Percentiles rank a stretch among this genome's conserved stretches.
These are phyloP conservation scores for Stichopus horrens DNA, from an alignment of 53 echinoderm and acorn worm genomes.

Conservation along the genomic window DNA sequence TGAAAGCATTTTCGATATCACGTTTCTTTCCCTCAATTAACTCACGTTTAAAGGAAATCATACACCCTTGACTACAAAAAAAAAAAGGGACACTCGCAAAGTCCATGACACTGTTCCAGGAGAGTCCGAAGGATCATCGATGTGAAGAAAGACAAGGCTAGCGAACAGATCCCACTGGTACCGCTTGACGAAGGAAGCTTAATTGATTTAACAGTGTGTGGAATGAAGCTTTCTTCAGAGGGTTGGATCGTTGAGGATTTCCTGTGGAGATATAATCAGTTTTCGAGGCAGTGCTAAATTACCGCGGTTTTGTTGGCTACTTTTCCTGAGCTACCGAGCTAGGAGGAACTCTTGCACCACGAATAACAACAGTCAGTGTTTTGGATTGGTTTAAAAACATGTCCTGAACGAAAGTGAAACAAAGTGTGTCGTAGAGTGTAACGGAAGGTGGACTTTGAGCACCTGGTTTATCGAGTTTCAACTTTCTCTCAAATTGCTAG, in stretches of 20 bases:
- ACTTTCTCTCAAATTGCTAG: too few species aligned
- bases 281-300: constrained; percentile 6
- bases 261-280: constrained; percentile 25
- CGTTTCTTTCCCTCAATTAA: background rate
- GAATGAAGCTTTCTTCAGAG: background rate
- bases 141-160: background rate
- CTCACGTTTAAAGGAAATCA: background rate
- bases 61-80: background rate
- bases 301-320: constrained; percentile 15
- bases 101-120: background rate
- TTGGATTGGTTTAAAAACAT: background rate
- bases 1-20: background rate
- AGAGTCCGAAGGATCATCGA: background rate
- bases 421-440: too few species aligned
- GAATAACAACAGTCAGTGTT: background rate
- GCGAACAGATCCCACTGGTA: background rate
- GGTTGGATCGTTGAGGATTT: constrained; percentile 10
- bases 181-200: background rate
- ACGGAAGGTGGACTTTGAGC: too few species aligned
- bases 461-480: too few species aligned
- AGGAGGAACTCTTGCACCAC: background rate
- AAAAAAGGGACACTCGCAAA: background rate
- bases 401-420: background rate
- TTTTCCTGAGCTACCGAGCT: background rate
- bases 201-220: constrained; percentile 25